phyloP scores from a whole-genome alignment of 2,888 invertebrate genomes.

The Diaperis boleti region DNA sequence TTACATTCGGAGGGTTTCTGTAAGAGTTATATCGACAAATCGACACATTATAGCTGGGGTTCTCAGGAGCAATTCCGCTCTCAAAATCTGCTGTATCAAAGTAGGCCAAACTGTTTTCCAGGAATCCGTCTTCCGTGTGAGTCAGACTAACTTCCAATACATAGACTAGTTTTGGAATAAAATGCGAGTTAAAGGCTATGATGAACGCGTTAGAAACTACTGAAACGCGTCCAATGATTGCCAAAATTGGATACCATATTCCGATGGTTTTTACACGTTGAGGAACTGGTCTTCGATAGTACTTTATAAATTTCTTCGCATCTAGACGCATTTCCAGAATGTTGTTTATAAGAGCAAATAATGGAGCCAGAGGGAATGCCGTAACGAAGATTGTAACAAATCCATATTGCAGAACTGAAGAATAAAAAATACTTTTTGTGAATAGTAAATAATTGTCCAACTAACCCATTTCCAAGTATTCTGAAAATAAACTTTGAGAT shows the following conservation, averaged over 20 bases:
- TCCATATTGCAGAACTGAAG: constrained; percentile 84
- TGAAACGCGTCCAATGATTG: constrained; percentile 79
- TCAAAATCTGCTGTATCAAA: constrained; percentile 76
- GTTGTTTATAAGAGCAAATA: constrained; percentile 86
- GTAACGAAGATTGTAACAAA: constrained; percentile 89
- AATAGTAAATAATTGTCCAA: no score
- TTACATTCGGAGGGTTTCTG: constrained; percentile 71
- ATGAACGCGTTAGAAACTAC: constrained; percentile 82
- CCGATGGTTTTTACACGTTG: constrained; percentile 82
- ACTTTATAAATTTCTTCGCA: constrained; percentile 83
- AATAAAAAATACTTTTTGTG: no score
- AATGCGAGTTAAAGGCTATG: constrained; percentile 87
- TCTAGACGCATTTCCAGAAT: constrained; percentile 86
- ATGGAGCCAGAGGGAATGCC: constrained; percentile 87
- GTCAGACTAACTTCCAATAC: constrained; percentile 67
- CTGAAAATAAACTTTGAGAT: constrained; percentile 79
- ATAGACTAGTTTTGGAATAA: constrained; percentile 84
- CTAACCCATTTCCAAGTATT: constrained; percentile 89
- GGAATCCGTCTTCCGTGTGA: constrained; percentile 72
- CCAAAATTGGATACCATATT: constrained; percentile 82
- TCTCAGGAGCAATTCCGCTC: constrained; percentile 60
- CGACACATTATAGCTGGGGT: constrained; percentile 55
- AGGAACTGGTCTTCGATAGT: constrained; percentile 80
- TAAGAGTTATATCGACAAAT: constrained; percentile 78
- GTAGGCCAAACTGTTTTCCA: constrained; percentile 76